Conservation (phyloP, 2,113 vertebrate genomes). For the Dolichallabes microphthalmus region DNA sequence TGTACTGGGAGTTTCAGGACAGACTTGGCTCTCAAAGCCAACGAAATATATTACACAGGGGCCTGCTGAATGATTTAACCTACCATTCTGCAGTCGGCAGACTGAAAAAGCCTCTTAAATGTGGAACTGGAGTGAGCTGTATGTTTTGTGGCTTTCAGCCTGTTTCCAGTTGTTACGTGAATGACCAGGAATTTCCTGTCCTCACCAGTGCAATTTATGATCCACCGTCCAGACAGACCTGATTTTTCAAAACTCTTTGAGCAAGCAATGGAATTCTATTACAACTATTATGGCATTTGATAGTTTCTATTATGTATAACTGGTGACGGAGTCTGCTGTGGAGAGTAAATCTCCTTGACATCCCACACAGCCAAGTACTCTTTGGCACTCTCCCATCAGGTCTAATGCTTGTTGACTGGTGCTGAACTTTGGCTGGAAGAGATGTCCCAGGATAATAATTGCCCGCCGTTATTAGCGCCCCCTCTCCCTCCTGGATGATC, state of each 20-base stretch:
- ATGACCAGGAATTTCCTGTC: slow-evolving; percentile 54
- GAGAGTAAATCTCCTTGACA: slow-evolving; percentile 4
- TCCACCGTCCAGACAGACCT: slow-evolving; percentile 8
- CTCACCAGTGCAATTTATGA: slow-evolving; percentile 39
- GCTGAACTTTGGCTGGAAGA: background rate
- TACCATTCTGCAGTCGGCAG: slow-evolving; percentile 6
- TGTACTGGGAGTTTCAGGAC: slow-evolving; percentile 26
- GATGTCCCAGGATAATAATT: slow-evolving; percentile 28
- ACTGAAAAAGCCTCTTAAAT: slow-evolving; percentile 32
- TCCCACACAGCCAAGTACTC: background rate
- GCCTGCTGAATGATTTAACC: slow-evolving; percentile 39
- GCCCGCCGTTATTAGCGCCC: slow-evolving; percentile 16
- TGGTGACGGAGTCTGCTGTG: background rate
- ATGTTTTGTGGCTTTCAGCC: slow-evolving; percentile 46
- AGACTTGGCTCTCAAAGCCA: slow-evolving; percentile 9
- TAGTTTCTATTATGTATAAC: background rate
- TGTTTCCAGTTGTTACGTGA: slow-evolving; percentile 54
- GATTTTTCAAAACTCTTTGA: background rate
- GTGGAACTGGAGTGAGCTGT: slow-evolving; percentile 24
- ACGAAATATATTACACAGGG: slow-evolving; percentile 29
- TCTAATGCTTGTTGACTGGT: background rate
- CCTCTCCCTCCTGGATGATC: background rate
- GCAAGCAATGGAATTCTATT: background rate
- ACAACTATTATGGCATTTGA: background rate
- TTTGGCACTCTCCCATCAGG: slow-evolving; percentile 1